Percentiles rank a stretch among this genome's conserved stretches.
Evolutionary conservation across 1,140 invertebrate genomes (phyloP).

Genomic region (Ceratitis capitata): DNA sequence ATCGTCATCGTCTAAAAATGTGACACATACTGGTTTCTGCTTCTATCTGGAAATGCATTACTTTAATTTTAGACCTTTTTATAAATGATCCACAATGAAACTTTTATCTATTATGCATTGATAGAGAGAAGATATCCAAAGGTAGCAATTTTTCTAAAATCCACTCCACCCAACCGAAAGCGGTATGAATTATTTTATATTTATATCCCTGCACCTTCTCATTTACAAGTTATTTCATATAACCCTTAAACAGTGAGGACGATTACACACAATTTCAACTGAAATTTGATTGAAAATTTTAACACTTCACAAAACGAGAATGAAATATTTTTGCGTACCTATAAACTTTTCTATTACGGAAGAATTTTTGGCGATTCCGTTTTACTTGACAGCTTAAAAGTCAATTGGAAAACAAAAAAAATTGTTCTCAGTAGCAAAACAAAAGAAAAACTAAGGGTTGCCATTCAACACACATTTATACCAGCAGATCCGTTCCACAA

Average conservation of each 20-base stretch:
- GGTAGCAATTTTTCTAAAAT: neutral
- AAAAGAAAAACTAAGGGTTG: neutral
- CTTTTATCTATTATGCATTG: too few species aligned
- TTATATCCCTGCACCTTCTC: neutral
- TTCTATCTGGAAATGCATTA: too few species aligned
- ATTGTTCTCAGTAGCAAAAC: neutral
- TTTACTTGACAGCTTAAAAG: neutral
- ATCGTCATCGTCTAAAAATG: too few species aligned
- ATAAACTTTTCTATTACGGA: slow-evolving; percentile 19
- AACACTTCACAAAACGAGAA: neutral
- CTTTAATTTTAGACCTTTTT: too few species aligned
- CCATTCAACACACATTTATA: neutral
- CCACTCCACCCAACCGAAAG: neutral
- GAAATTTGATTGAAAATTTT: neutral
- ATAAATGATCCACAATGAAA: too few species aligned
- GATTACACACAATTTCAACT: neutral
- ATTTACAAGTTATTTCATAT: neutral
- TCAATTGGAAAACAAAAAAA: neutral
- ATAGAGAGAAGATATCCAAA: too few species aligned
- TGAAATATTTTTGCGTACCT: neutral
- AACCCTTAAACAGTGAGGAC: neutral
- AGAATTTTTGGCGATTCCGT: neutral
- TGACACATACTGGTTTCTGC: too few species aligned
- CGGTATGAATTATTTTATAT: neutral
- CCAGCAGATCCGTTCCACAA: too few species aligned